A percentile compares a stretch with the other conserved stretches of the same genome.
Conservation (phyloP, 2,888 invertebrate genomes). For the Microctonus brassicae region DNA sequence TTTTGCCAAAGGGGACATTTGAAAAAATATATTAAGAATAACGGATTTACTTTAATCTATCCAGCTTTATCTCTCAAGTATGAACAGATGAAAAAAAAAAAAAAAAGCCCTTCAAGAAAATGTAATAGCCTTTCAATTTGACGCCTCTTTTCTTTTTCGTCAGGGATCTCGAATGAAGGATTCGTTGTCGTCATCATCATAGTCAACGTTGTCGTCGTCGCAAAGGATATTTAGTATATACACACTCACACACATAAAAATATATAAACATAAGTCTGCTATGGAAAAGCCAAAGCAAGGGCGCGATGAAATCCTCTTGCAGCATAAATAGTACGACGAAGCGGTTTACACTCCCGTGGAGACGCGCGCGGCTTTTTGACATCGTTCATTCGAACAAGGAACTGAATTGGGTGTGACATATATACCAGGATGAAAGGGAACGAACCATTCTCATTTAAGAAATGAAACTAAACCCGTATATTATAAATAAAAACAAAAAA, state of each 20-base stretch:
- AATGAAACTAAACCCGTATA: slow-evolving; percentile 45
- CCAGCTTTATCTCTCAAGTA: slow-evolving; percentile 9
- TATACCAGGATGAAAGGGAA: slow-evolving; percentile 30
- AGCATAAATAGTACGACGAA: slow-evolving; percentile 22
- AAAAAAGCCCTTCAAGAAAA: slow-evolving; percentile 4
- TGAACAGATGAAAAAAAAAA: neutral
- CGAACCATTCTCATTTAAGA: slow-evolving; percentile 55
- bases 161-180: slow-evolving; percentile 5
- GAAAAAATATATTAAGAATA: slow-evolving; percentile 29
- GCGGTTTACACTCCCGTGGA: slow-evolving; percentile 8
- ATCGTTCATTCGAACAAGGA: slow-evolving; percentile 1
- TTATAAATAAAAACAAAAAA: too few relatives aligned
- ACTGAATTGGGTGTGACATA: neutral
- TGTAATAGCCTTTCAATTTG: slow-evolving; percentile 31
- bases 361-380: slow-evolving; percentile 31
- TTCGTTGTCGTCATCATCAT: slow-evolving; percentile 2
- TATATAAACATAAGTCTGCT: neutral
- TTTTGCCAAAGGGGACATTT: neutral
- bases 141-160: slow-evolving; percentile 10
- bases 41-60: slow-evolving; percentile 27
- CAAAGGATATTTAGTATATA: neutral
- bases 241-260: neutral
- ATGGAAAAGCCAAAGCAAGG: neutral
- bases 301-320: slow-evolving; percentile 35
- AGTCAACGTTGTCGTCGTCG: neutral